Base-by-base conservation (phyloP, 2,113 vertebrate species). In the Megalops atlanticus region DNA sequence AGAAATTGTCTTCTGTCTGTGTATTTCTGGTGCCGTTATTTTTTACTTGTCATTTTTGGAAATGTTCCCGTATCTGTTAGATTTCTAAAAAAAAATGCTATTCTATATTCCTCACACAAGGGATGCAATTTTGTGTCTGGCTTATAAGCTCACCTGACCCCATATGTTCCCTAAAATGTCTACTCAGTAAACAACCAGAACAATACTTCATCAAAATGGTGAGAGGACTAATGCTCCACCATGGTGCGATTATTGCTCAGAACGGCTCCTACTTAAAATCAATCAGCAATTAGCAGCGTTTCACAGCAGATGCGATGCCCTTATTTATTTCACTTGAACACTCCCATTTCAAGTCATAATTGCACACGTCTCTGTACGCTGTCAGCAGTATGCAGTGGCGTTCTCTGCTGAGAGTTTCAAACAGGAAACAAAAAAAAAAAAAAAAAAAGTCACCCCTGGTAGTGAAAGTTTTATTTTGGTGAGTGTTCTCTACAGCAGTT, bases 271-370 rank as follows among this genome's bases (percentile, higher is more conserved):
- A 88, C 88, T 90, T 89, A 88, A 79, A 92, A 92, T 91, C 92
- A 92, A 92, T 92, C 89, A 90, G 87, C 84, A 94, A 91, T 95
- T 94, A 95, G 86, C 85, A 85, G 82, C 86, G 89, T 93, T 92
- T 90, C 94, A 93, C 86, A 89, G 89, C 86, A 94, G 92, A 92
- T 94, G 87, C 86, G 87, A 91, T 84, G 86, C 84, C 86, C 89
- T 82, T 84, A 88, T 92, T 92, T 89, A 89, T 91, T 89, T 91
- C 87, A 84, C 87, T 89, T 84, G 85, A 90, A 86, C 88, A 85
- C 87, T 86, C 82, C 40, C 84, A 12, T 81, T 91, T 92, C 84
- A 82, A 84, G 81, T 82, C 87, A 69, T 88, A 91, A 89, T 89
- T 94, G 87, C 92, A 91, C 89, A 86, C 88, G 85, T 87, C 89